These are phyloP conservation scores for Hydropsyche betteni DNA, from an alignment of 2,888 invertebrate genomes.

Conservation along the genomic window DNA sequence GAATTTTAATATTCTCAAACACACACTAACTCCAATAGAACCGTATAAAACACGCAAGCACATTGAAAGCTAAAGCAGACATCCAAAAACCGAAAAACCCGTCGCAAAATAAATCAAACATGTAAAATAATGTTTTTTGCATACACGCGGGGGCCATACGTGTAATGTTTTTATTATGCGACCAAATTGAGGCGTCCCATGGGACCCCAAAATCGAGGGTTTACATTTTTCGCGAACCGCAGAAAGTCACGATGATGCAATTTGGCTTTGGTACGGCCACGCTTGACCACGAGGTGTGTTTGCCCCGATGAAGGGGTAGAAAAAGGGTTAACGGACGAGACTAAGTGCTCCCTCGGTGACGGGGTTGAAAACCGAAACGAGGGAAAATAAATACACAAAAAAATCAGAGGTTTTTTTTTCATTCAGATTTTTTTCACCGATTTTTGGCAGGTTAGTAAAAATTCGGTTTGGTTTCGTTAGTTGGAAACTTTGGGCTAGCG, in stretches of 20 bases:
- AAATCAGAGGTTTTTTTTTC: no score
- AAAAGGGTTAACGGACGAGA: constrained; percentile 1
- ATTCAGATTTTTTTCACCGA: no score
- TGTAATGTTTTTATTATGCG: constrained; percentile 25
- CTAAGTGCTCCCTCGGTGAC: constrained; percentile 8
- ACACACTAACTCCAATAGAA: background rate
- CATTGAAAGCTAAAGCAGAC: background rate
- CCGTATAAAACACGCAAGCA: background rate
- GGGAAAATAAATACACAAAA: no score
- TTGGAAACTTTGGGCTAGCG: no score
- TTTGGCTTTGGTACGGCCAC: background rate
- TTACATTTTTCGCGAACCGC: background rate
- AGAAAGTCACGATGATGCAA: constrained; percentile 11
- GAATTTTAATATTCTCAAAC: constrained; percentile 21
- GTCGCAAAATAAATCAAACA: no score
- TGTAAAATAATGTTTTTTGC: background rate
- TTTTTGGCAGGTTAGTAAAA: no score
- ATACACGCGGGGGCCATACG: background rate
- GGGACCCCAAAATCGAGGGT: background rate
- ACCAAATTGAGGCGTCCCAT: constrained; percentile 11
- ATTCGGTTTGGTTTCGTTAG: no score
- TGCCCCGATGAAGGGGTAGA: constrained; percentile 22
- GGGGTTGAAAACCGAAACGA: no score
- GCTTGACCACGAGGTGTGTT: constrained; percentile 17
- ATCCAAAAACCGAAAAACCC: background rate